Evolutionary conservation across 2,797 vertebrate species (phyloP), one percentile per base, ranked within the genome.

Genomic region (Hypotaenidia philippensis): DNA sequence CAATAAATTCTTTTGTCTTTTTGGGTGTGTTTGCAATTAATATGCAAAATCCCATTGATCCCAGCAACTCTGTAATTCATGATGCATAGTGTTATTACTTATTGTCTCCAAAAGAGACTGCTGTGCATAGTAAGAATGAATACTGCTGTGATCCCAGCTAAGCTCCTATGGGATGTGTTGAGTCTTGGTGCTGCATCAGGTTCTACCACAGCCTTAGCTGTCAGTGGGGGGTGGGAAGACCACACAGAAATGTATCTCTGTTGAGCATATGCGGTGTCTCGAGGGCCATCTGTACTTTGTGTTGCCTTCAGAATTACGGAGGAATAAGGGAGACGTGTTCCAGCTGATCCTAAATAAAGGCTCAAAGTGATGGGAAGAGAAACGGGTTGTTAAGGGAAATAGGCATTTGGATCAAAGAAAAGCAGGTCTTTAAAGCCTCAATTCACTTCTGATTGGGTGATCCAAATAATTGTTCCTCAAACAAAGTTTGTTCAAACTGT

Each of bases 31-130:
- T 96, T 89, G 79, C 79, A 93, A 97, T 97, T 96, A 97, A 97
- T 97, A 98, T 97, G 96, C 92, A 97, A 97, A 97, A 89, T 84
- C 83, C 53, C 84, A 87, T 91, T 91, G 97, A 97, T 12, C 95
- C 59, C 50, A 82, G 87, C 71, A 92, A 71, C 70, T 89, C 90
- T 63, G 45, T 91, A 92, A 87, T 90, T 94, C 87, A 89, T 57
- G 3, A 60, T 79, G 71, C 66, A 31, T 11, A 29, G 41, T 61
- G 68, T 89, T 95, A 95, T 96, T 97, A 91, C 90, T 83, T 92
- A 93, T 90, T 94, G 97, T 91, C 85, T 92, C 79, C 44, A 59
- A 68, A 91, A 95, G 90, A 66, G 36, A 49, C 88, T 87, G 45
- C 31, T 86, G 74, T 59, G 95, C 94, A 89, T 89, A 91, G 92